phyloP scores from a whole-genome alignment of 2,113 vertebrate species.

The Panurus biarmicus region DNA sequence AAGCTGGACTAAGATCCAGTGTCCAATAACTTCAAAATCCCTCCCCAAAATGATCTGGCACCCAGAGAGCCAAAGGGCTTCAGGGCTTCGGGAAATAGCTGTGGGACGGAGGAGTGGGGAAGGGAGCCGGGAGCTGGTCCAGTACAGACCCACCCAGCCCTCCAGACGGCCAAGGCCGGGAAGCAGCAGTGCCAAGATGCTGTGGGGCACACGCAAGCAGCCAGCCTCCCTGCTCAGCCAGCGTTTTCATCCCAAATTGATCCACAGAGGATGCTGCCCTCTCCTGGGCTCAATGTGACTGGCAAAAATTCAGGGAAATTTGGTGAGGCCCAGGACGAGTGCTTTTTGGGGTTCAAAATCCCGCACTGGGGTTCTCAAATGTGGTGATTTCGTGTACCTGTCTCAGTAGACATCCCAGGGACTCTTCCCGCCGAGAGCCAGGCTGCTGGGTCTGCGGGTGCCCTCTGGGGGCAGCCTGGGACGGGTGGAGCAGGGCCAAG shows the following conservation, averaged over 20 bases:
- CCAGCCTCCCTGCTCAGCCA: background rate
- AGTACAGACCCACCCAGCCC: background rate
- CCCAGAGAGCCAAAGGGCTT: background rate
- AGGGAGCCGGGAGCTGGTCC: background rate
- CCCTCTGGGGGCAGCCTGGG: background rate
- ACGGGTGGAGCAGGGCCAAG: background rate
- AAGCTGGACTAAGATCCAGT: background rate
- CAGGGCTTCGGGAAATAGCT: background rate
- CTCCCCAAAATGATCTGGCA: rapidly evolving
- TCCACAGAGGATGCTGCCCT: conserved; percentile 33
- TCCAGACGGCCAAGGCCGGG: background rate
- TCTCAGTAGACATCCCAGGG: background rate
- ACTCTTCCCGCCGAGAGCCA: background rate
- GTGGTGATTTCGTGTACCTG: background rate
- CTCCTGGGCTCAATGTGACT: background rate
- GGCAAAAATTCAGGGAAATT: background rate
- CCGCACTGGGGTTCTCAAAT: rapidly evolving
- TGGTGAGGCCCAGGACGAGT: too few relatives aligned
- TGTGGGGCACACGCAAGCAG: rapidly evolving
- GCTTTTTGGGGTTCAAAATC: background rate
- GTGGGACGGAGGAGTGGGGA: background rate
- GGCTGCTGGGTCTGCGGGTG: background rate
- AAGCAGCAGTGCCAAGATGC: background rate
- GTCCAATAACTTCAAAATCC: background rate
- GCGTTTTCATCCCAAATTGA: background rate